Evolutionary conservation across 1,140 invertebrate species (phyloP).

Genomic region (Rhizoglyphus robini): DNA sequence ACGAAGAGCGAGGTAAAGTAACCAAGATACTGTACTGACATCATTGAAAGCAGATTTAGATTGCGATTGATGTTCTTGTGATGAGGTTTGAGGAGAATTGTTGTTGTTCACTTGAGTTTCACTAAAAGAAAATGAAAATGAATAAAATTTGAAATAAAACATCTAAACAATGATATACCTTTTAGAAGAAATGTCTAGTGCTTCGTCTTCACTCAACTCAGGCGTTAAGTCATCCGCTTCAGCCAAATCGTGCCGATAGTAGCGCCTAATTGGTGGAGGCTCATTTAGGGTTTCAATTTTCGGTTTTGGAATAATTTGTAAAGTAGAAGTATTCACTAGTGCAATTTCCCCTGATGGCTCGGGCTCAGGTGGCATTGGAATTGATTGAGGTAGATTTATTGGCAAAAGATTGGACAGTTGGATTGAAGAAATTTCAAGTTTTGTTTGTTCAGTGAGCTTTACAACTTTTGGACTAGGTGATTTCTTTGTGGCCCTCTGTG

Average conservation of each 20-base stretch:
- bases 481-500: background rate
- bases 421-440: background rate
- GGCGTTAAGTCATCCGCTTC: background rate
- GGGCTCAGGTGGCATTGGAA: no score
- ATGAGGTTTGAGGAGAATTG: no score
- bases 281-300: background rate
- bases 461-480: background rate
- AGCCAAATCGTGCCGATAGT: conserved; percentile 26
- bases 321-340: no score
- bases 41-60: no score
- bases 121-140: background rate
- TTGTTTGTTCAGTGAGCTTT: background rate
- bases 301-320: background rate
- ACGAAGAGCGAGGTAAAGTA: no score
- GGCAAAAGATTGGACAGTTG: no score
- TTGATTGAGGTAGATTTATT: no score
- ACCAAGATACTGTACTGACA: no score
- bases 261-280: conserved; percentile 24
- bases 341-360: no score
- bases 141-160: background rate
- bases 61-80: no score
- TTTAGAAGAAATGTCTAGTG: background rate
- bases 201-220: background rate
- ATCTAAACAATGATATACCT: background rate
- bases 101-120: background rate